phyloP scores from a whole-genome alignment of 2,797 vertebrate genomes.

The Sorex maritimensis region DNA sequence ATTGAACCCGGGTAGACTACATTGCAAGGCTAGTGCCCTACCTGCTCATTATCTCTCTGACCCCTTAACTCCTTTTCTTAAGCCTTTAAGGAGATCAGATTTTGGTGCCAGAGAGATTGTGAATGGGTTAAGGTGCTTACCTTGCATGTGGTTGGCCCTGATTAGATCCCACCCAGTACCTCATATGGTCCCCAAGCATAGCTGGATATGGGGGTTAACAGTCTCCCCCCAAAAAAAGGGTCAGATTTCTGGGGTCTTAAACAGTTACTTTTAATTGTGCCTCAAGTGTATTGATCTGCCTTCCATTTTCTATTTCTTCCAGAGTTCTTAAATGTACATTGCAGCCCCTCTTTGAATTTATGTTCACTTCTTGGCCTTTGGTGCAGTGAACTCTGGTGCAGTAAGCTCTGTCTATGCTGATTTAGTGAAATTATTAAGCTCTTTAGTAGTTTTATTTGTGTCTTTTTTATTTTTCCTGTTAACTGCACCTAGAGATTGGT shows the following conservation, averaged over 20 bases:
- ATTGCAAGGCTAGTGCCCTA: no score
- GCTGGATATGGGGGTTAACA: no score
- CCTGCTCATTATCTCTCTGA: no score
- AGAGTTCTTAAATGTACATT: neutral
- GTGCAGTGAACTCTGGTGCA: neutral
- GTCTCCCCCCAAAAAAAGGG: neutral
- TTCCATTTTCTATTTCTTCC: neutral
- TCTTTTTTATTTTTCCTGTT: neutral
- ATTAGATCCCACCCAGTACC: no score
- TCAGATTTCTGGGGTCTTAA: neutral
- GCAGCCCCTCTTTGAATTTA: neutral
- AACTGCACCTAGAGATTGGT: neutral
- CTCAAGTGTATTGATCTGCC: neutral
- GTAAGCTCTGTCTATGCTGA: neutral
- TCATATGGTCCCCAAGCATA: no score
- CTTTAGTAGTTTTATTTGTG: neutral
- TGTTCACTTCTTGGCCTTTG: neutral
- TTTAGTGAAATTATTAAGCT: neutral
- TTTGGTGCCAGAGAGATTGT: no score
- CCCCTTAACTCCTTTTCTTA: no score
- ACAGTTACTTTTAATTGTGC: neutral
- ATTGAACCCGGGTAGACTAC: no score
- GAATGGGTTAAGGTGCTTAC: no score
- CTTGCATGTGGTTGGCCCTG: no score
- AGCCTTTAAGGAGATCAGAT: no score